phyloP scores from a whole-genome alignment of 2,797 vertebrate genomes.

The Darevskia nairensis region DNA sequence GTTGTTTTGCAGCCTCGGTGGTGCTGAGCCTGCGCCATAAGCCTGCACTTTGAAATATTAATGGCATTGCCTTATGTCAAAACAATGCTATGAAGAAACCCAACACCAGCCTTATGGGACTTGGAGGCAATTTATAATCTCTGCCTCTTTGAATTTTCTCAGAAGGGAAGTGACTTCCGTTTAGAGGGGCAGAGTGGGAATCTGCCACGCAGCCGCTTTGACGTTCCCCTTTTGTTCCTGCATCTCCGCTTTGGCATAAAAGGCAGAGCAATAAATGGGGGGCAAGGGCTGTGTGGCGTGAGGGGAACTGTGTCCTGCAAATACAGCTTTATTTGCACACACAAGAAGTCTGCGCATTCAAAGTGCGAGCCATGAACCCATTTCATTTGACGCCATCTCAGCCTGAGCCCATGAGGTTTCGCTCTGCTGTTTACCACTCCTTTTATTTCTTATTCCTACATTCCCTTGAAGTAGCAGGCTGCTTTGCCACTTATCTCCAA shows the following conservation, averaged over 20 bases:
- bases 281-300: conserved; percentile 48
- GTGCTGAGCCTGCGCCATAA: not conserved
- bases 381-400: conserved; percentile 33
- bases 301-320: conserved; percentile 30
- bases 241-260: conserved; percentile 57
- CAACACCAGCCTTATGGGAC: conserved; percentile 1
- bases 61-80: conserved; percentile 7
- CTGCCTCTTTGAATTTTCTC: conserved; percentile 39
- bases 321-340: conserved; percentile 34
- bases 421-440: conserved; percentile 22
- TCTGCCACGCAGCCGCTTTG: not conserved
- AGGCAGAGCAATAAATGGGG: no score
- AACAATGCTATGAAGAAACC: not conserved
- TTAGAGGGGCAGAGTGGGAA: not conserved
- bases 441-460: not conserved
- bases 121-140: conserved; percentile 38
- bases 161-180: conserved; percentile 41
- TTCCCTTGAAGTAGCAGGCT: conserved; percentile 15
- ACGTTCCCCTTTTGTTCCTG: conserved; percentile 16
- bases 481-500: accelerated
- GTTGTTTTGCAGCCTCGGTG: not conserved
- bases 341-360: conserved; percentile 14
- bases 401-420: conserved; percentile 17
- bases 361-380: conserved; percentile 36
- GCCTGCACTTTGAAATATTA: conserved; percentile 8